A percentile compares a stretch with the other conserved stretches of the same genome.
phyloP scores from a whole-genome alignment of 2,113 vertebrate genomes.

The Xiphorhynchus elegans region DNA sequence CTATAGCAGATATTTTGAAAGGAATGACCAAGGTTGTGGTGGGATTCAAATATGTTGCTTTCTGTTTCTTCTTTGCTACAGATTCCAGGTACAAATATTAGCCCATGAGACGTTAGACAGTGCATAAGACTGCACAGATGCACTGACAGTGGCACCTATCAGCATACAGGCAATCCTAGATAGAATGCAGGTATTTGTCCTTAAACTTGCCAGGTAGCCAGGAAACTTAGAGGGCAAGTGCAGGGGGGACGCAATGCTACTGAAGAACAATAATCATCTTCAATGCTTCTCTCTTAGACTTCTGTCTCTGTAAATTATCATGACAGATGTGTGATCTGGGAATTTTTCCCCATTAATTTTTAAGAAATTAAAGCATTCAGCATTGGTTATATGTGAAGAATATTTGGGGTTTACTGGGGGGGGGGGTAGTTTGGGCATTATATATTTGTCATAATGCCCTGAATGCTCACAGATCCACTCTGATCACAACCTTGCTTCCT shows the following conservation, averaged over 20 bases:
- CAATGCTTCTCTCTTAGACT: conserved; percentile 10
- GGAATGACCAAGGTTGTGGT: not conserved
- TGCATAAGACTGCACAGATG: not conserved
- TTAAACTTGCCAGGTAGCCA: conserved; percentile 16
- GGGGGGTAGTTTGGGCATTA: not conserved
- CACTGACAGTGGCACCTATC: not conserved
- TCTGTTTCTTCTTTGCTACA: not conserved
- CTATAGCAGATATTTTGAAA: not conserved
- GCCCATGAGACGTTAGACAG: not conserved
- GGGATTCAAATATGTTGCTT: not conserved
- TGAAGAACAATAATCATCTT: not conserved
- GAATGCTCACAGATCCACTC: not conserved
- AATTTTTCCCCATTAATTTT: conserved; percentile 68
- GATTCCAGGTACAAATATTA: not conserved
- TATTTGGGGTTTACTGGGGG: not conserved
- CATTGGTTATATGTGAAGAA: conserved; percentile 11
- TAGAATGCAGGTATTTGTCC: not conserved
- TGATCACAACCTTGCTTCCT: not conserved
- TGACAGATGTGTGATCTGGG: conserved; percentile 71
- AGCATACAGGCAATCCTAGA: not conserved
- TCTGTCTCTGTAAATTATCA: conserved; percentile 65
- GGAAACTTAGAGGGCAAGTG: not conserved
- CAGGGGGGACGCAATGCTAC: not conserved
- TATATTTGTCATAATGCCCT: not conserved
- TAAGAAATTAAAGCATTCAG: conserved; percentile 61